Evolutionary conservation across 2,888 invertebrate species (phyloP).

Genomic region (Eumacrocentrus americanus): DNA sequence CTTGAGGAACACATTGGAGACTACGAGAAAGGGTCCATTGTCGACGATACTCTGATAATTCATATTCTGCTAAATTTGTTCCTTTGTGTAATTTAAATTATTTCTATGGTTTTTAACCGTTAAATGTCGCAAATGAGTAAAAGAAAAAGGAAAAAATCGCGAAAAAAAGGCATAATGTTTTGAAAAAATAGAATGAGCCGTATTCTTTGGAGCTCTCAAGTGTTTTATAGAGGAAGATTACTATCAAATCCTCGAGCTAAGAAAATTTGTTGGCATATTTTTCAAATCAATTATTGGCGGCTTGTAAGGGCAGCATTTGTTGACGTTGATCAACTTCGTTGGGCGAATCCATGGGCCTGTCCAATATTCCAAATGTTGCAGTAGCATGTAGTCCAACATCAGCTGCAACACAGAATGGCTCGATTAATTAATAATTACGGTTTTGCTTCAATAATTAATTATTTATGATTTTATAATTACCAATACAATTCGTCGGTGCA

Average conservation of each 20-base stretch:
- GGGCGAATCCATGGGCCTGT: conserved; percentile 41
- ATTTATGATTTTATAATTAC: too few relatives aligned
- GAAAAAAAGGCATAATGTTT: not conserved
- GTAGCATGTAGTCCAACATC: conserved; percentile 53
- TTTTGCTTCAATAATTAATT: conserved; percentile 1
- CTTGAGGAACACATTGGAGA: conserved; percentile 35
- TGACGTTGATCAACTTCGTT: conserved; percentile 55
- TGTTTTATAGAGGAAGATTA: too few relatives aligned
- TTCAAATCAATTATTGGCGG: conserved; percentile 48
- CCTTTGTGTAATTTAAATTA: too few relatives aligned
- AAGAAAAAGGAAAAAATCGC: not conserved
- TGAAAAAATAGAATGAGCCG: not conserved
- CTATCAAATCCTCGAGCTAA: too few relatives aligned
- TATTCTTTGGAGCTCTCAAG: conserved; percentile 21
- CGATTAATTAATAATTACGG: conserved; percentile 10
- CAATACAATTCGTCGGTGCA: conserved; percentile 35
- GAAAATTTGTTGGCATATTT: too few relatives aligned
- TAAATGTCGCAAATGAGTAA: not conserved
- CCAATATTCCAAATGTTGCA: conserved; percentile 41
- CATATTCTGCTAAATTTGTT: too few relatives aligned
- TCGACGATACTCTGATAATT: too few relatives aligned
- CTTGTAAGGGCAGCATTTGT: conserved; percentile 48
- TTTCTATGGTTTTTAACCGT: not conserved
- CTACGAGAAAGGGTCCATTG: too few relatives aligned
- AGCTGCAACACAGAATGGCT: too few relatives aligned